phyloP scores from a whole-genome alignment of 2,888 invertebrate species.

The Ariolimax columbianus region DNA sequence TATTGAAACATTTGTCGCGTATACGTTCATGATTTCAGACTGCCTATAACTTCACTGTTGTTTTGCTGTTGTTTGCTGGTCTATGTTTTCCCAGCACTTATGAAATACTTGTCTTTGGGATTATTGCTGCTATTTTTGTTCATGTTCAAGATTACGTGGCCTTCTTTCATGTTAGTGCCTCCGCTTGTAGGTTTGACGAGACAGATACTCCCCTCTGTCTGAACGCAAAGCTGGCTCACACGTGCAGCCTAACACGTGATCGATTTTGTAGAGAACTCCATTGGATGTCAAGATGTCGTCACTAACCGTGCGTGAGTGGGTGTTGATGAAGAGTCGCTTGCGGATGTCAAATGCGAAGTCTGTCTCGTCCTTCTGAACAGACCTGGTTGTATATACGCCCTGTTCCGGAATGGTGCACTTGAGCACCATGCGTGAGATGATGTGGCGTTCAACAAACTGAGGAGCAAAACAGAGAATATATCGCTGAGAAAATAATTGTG shows the following conservation, averaged over 20 bases:
- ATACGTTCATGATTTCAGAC: too few species aligned
- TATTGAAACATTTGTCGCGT: too few species aligned
- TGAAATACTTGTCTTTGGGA: too few species aligned
- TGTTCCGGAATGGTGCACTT: slow-evolving; percentile 56
- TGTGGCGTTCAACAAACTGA: slow-evolving; percentile 80
- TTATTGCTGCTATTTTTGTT: too few species aligned
- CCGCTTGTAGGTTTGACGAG: slow-evolving; percentile 26
- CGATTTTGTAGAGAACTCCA: slow-evolving; percentile 63
- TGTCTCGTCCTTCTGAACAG: slow-evolving; percentile 60
- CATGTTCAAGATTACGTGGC: too few species aligned
- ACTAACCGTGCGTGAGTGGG: slow-evolving; percentile 57
- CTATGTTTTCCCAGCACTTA: too few species aligned
- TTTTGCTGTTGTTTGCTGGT: too few species aligned
- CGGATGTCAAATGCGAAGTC: slow-evolving; percentile 56
- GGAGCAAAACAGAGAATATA: not conserved
- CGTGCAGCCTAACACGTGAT: slow-evolving; percentile 60
- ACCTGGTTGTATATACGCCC: slow-evolving; percentile 58
- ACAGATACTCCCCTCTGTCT: not conserved
- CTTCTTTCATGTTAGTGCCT: not conserved
- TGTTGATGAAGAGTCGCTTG: slow-evolving; percentile 59
- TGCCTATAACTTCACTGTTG: too few species aligned
- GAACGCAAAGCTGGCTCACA: slow-evolving; percentile 48
- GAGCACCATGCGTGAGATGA: slow-evolving; percentile 69
- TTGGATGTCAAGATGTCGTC: slow-evolving; percentile 54
- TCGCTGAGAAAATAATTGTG: too few species aligned